phyloP scores from a whole-genome alignment of 2,888 invertebrate species.

The Euproctis similis region DNA sequence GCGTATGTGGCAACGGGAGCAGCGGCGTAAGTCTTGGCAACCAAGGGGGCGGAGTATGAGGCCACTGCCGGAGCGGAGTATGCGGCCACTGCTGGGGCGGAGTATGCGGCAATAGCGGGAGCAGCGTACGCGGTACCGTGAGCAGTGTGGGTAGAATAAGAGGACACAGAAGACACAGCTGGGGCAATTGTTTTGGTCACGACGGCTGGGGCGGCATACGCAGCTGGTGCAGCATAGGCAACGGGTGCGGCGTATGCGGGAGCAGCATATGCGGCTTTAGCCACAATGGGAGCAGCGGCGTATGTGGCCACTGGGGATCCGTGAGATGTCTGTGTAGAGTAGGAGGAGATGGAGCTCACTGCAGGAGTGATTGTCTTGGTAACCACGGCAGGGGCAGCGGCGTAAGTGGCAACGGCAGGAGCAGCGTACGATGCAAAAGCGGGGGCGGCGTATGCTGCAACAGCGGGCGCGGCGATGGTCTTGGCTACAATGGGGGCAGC shows the following conservation, averaged over 20 bases:
- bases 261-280: constrained; percentile 31
- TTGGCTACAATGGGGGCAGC: constrained; percentile 33
- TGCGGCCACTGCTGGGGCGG: constrained; percentile 41
- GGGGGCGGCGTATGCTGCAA: constrained; percentile 29
- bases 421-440: constrained; percentile 32
- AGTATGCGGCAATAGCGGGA: constrained; percentile 36
- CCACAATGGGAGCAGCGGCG: constrained; percentile 41
- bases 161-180: constrained; percentile 39
- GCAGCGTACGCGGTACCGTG: constrained; percentile 41
- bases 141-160: constrained; percentile 41
- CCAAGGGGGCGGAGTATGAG: constrained; percentile 25
- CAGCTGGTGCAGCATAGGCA: constrained; percentile 29
- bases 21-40: constrained; percentile 29
- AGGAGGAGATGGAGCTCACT: constrained; percentile 53
- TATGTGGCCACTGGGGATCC: constrained; percentile 31
- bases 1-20: constrained; percentile 38
- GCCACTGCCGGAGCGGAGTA: constrained; percentile 42
- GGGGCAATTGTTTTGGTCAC: constrained; percentile 37
- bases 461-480: constrained; percentile 38
- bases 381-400: constrained; percentile 48
- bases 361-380: constrained; percentile 27
- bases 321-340: constrained; percentile 42
- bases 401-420: constrained; percentile 44
- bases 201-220: constrained; percentile 38
- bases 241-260: constrained; percentile 44